A percentile compares a stretch with the other conserved stretches of the same genome.
phyloP scores from a whole-genome alignment of 2,888 invertebrate species.

The Melinopterus prodromus region DNA sequence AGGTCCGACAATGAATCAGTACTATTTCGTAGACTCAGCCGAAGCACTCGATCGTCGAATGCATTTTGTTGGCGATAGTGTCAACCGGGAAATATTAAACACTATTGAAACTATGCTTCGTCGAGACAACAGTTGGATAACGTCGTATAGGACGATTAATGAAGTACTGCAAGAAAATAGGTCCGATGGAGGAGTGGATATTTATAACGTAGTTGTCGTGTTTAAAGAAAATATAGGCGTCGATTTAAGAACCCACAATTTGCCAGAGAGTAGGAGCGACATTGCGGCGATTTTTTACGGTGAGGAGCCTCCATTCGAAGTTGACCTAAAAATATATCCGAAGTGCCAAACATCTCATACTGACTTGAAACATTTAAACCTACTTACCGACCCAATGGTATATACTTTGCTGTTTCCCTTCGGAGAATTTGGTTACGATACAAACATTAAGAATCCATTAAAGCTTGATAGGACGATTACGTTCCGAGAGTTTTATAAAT shows the following conservation, averaged over 20 bases:
- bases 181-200: not conserved
- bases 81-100: conserved; percentile 14
- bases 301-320: conserved; percentile 33
- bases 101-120: conserved; percentile 23
- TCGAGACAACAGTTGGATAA: not conserved
- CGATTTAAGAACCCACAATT: conserved; percentile 25
- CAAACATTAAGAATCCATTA: not conserved
- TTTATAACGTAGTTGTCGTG: not conserved
- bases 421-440: conserved; percentile 36
- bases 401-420: conserved; percentile 40
- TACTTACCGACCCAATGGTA: conserved; percentile 35
- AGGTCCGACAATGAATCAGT: conserved; percentile 26
- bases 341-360: not conserved
- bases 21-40: conserved; percentile 39
- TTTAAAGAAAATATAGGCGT: conserved; percentile 6
- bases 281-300: conserved; percentile 37
- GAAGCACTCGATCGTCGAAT: conserved; percentile 24
- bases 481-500: conserved; percentile 22
- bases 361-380: conserved; percentile 33
- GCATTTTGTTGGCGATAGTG: conserved; percentile 13
- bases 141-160: conserved; percentile 27
- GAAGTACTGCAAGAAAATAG: conserved; percentile 27
- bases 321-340: conserved; percentile 16
- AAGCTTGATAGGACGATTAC: conserved; percentile 5
- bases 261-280: conserved; percentile 36